Evolutionary conservation across 2,113 vertebrate genomes (phyloP).

Genomic region (Carlito syrichta): DNA sequence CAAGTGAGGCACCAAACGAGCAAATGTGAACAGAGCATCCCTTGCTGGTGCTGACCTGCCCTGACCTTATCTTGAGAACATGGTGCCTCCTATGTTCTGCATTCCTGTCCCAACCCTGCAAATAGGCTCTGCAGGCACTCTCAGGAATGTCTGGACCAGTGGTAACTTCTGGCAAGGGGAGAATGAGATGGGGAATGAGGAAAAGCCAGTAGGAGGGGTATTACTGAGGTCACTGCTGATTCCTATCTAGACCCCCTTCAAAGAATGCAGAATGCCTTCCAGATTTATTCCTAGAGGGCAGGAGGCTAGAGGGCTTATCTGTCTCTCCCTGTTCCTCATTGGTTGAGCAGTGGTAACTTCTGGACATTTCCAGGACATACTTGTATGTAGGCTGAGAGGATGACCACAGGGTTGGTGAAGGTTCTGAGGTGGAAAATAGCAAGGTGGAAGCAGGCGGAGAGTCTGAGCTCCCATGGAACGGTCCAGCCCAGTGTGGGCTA

Average conservation of each 20-base stretch:
- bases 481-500: not conserved
- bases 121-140: no score
- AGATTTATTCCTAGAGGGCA: not conserved
- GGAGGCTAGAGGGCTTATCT: not conserved
- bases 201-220: not conserved
- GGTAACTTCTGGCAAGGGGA: not conserved
- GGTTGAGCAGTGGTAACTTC: not conserved
- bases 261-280: not conserved
- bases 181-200: not conserved
- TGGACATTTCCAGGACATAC: not conserved
- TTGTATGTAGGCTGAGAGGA: not conserved
- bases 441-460: not conserved
- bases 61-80: rapidly evolving
- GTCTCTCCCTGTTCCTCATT: not conserved
- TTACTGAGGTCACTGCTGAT: not conserved
- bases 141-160: not conserved
- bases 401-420: rapidly evolving
- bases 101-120: not conserved
- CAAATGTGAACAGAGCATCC: not conserved
- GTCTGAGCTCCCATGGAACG: no score
- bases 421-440: not conserved
- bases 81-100: not conserved
- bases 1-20: rapidly evolving
- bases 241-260: no score
- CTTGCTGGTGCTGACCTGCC: not conserved